Conservation (phyloP, 2,888 invertebrate genomes). For the Lasioglossum morio region DNA sequence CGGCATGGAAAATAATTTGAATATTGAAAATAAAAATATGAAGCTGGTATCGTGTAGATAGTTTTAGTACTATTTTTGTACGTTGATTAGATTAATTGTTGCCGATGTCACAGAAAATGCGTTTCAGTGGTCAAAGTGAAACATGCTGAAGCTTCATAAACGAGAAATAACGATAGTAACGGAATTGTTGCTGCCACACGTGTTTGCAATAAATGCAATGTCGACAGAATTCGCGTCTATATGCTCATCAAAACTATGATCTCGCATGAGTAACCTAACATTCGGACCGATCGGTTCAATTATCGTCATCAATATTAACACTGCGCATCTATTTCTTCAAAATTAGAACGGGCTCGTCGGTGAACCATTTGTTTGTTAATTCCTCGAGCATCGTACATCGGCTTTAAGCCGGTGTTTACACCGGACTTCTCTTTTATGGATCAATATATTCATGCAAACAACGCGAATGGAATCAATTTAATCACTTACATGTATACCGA, state of each 20-base stretch:
- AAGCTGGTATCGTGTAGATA: neutral
- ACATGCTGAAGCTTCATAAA: neutral
- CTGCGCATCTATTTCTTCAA: neutral
- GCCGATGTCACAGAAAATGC: neutral
- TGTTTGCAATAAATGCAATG: conserved; percentile 1
- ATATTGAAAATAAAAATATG: neutral
- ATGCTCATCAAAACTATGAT: neutral
- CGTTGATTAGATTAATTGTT: neutral
- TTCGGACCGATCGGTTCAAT: neutral
- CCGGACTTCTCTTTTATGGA: neutral
- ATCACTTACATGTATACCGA: neutral
- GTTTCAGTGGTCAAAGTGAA: neutral
- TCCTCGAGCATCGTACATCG: neutral
- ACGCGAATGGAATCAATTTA: neutral
- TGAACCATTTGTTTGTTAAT: neutral
- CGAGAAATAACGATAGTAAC: neutral
- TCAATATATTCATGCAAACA: neutral
- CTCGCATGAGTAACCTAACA: neutral
- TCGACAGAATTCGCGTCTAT: neutral
- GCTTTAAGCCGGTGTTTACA: neutral
- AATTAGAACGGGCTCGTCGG: neutral
- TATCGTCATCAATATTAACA: neutral
- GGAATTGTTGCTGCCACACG: neutral
- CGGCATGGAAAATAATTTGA: neutral
- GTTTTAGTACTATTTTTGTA: neutral